Conservation (phyloP, 2,113 vertebrate genomes). For the Phaetusa simplex region DNA sequence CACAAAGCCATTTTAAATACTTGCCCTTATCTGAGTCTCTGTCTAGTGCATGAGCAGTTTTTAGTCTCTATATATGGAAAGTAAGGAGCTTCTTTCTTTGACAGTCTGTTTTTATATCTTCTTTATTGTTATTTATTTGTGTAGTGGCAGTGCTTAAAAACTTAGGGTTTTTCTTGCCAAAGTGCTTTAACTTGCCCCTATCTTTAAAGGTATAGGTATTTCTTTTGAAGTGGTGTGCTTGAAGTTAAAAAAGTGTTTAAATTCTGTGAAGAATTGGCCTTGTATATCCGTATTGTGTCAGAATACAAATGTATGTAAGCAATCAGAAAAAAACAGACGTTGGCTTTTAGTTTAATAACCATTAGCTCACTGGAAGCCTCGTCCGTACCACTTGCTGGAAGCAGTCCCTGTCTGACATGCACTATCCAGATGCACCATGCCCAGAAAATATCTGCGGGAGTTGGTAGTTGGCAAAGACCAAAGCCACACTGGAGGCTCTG, state of each 20-base stretch:
- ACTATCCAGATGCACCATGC: not conserved
- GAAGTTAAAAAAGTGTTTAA: not conserved
- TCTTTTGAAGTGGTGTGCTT: not conserved
- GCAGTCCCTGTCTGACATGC: not conserved
- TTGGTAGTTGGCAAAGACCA: not conserved
- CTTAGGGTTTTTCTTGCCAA: not conserved
- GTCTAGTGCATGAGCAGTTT: not conserved
- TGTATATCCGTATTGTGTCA: not conserved
- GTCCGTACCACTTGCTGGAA: not conserved
- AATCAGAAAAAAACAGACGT: not conserved
- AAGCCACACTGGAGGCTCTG: not conserved
- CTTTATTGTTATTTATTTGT: not conserved
- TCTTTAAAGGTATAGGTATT: not conserved
- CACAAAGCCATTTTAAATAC: not conserved
- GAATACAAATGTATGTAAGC: not conserved
- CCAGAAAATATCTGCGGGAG: not conserved
- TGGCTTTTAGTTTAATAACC: not conserved
- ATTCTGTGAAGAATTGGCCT: not conserved
- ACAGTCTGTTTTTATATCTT: not conserved
- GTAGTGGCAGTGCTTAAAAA: not conserved
- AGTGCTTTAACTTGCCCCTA: fast-evolving
- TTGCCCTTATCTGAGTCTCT: not conserved
- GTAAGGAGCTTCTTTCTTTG: not conserved
- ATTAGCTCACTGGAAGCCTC: not conserved
- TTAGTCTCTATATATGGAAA: not conserved